Conservation (phyloP, 2,797 vertebrate genomes). For the Etheostoma perlongum region DNA sequence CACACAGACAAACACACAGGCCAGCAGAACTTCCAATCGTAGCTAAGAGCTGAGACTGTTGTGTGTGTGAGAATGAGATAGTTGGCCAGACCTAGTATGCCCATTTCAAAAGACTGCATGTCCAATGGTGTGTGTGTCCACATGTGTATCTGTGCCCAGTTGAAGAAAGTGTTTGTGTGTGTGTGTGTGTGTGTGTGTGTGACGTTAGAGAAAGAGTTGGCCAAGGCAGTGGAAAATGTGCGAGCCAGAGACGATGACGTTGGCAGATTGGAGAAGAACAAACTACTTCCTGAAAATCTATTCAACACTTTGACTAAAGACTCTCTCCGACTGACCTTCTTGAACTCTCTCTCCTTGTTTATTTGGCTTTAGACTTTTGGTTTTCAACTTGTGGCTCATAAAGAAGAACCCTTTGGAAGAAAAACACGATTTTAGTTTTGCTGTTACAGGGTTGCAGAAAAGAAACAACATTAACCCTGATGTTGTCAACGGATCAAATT, state of each 20-base stretch:
- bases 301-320: conserved; percentile 58
- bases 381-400: conserved; percentile 21
- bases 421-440: not conserved
- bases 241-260: conserved; percentile 71
- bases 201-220: conserved; percentile 58
- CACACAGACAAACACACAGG: conserved; percentile 5
- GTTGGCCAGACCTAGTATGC: not conserved
- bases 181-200: conserved; percentile 7
- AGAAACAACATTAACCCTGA: not conserved
- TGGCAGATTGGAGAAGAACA: conserved; percentile 66
- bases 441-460: not conserved
- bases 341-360: not conserved
- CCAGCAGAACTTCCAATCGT: not conserved
- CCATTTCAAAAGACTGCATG: conserved; percentile 5
- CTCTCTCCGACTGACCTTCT: conserved; percentile 34
- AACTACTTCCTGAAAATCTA: conserved; percentile 72
- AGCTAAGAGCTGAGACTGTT: conserved; percentile 8
- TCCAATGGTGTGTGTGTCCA: conserved; percentile 13
- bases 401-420: not conserved
- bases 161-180: conserved; percentile 21
- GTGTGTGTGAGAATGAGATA: not conserved
- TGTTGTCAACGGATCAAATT: too few relatives aligned
- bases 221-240: conserved; percentile 73
- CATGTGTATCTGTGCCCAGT: conserved; percentile 15
- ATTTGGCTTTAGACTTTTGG: conserved; percentile 2